These are phyloP conservation scores for Dipodomys stephensi DNA, from an alignment of 2,113 vertebrate genomes.

Conservation along the genomic window DNA sequence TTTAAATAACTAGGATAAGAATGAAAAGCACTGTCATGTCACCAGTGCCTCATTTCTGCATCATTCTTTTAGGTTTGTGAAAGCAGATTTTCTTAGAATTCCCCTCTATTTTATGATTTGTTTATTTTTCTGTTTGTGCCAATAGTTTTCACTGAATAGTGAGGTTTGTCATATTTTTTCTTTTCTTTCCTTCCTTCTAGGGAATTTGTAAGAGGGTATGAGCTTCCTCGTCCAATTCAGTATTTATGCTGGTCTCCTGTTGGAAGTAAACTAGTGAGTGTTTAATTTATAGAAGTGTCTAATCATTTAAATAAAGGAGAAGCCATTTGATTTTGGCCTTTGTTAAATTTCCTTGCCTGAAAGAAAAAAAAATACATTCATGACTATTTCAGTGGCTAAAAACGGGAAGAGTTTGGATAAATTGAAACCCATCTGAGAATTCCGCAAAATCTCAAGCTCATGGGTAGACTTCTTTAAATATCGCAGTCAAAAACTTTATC, in stretches of 20 bases:
- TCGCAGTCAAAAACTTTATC: constrained; percentile 83
- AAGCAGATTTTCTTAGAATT: not conserved
- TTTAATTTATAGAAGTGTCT: constrained; percentile 78
- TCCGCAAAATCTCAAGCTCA: constrained; percentile 81
- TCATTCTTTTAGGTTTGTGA: not conserved
- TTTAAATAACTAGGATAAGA: not conserved
- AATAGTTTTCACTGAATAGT: constrained; percentile 37
- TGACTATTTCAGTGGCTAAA: constrained; percentile 81
- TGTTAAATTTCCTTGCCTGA: constrained; percentile 76
- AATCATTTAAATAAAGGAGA: constrained; percentile 79
- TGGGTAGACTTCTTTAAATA: constrained; percentile 84
- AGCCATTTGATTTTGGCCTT: constrained; percentile 78
- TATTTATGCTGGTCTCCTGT: constrained; percentile 92
- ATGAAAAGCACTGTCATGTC: too few species aligned
- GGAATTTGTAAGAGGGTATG: constrained; percentile 89
- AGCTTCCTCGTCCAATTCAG: constrained; percentile 92
- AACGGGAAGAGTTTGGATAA: constrained; percentile 82
- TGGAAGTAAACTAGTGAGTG: constrained; percentile 94
- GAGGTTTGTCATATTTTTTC: constrained; percentile 67
- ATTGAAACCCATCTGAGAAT: constrained; percentile 82
- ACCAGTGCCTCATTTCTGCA: not conserved
- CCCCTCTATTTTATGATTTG: constrained; percentile 40
- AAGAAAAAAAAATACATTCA: constrained; percentile 71
- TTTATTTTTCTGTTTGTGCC: constrained; percentile 58
- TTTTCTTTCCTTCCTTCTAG: constrained; percentile 85